phyloP scores from a whole-genome alignment of 2,113 vertebrate genomes.

The Albula goreensis region DNA sequence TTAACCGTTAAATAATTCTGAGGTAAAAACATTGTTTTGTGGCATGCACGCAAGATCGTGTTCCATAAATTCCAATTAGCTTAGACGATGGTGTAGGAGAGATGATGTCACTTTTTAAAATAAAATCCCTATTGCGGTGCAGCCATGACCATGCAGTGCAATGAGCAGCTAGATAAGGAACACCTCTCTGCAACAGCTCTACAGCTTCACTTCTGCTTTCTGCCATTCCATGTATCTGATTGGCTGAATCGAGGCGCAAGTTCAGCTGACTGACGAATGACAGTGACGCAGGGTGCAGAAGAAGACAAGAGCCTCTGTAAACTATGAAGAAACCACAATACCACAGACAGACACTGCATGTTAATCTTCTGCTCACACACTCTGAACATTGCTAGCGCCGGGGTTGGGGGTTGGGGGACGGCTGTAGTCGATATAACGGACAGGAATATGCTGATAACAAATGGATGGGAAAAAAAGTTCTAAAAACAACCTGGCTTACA shows the following conservation, averaged over 20 bases:
- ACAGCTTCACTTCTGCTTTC: background rate
- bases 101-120: conserved; percentile 19
- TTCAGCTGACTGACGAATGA: background rate
- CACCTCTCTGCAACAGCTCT: background rate
- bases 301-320: conserved; percentile 5
- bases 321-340: conserved; percentile 20
- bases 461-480: background rate
- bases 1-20: background rate
- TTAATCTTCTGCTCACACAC: conserved; percentile 20
- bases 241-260: background rate
- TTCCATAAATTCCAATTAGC: conserved; percentile 1
- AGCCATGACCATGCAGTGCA: background rate
- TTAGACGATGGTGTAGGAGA: background rate
- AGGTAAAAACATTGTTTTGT: background rate
- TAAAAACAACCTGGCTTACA: too few species aligned
- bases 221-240: background rate
- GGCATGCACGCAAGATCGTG: background rate
- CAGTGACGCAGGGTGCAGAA: background rate
- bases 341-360: conserved; percentile 17
- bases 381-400: background rate
- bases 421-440: background rate
- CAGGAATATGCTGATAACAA: background rate
- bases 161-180: background rate
- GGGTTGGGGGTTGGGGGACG: background rate
- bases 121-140: background rate